phyloP scores from a whole-genome alignment of 2,888 invertebrate genomes.

The Ophioninae sp. region DNA sequence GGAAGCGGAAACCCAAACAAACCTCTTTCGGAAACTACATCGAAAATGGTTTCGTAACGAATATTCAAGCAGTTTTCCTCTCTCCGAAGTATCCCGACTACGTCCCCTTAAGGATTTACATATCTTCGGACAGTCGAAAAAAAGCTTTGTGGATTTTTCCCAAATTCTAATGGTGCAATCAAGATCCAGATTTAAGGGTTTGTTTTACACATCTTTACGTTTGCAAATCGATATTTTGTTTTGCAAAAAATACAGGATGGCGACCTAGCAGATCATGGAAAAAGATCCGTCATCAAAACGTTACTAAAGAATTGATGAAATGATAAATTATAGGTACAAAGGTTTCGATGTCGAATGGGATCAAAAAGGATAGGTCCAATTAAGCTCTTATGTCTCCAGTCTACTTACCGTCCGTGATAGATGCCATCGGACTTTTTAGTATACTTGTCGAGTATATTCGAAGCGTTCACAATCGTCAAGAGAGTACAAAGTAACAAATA shows the following conservation, averaged over 20 bases:
- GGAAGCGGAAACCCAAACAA: not conserved
- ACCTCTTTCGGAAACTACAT: slow-evolving; percentile 38
- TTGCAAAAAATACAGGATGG: no score
- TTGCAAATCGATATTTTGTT: no score
- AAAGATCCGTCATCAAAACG: no score
- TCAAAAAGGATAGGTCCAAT: not conserved
- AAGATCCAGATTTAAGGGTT: no score
- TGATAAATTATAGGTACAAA: not conserved
- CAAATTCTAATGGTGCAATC: no score
- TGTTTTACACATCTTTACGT: no score
- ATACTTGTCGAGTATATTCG: slow-evolving; percentile 66
- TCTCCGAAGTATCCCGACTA: slow-evolving; percentile 28
- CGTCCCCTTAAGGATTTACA: not conserved
- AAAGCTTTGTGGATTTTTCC: no score
- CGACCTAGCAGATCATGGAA: no score
- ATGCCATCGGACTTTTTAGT: slow-evolving; percentile 61
- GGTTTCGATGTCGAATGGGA: not conserved
- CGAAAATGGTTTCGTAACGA: slow-evolving; percentile 27
- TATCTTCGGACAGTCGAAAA: no score
- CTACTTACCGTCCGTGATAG: slow-evolving; percentile 75
- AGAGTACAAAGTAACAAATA: slow-evolving; percentile 65
- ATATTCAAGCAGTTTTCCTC: not conserved
- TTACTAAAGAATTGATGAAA: not conserved
- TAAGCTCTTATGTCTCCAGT: not conserved
- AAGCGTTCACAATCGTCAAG: slow-evolving; percentile 46